These are phyloP conservation scores for Bradypus variegatus DNA, from an alignment of 2,797 vertebrate genomes.

Conservation along the genomic window DNA sequence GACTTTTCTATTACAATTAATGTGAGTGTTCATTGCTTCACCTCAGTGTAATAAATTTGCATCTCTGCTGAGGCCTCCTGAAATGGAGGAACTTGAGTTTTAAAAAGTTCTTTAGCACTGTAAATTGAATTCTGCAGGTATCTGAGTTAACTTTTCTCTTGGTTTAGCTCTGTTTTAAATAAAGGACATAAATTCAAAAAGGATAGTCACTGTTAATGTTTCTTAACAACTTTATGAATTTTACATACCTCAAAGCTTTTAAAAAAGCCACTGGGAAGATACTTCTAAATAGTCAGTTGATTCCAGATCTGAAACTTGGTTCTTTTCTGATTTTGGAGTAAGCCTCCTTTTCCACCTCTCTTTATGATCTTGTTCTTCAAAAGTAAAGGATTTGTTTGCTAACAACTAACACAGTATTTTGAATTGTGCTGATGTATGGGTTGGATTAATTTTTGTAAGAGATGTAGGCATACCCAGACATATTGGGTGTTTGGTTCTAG, in stretches of 20 bases:
- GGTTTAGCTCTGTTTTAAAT: background rate
- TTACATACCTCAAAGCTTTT: background rate
- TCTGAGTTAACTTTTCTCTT: background rate
- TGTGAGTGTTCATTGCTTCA: background rate
- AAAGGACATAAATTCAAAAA: background rate
- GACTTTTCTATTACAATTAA: background rate
- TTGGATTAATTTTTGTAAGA: no score
- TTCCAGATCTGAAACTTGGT: background rate
- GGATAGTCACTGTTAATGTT: background rate
- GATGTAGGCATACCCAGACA: no score
- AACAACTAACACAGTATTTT: background rate
- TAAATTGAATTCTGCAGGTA: constrained; percentile 3
- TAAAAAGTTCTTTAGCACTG: background rate
- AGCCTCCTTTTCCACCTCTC: background rate
- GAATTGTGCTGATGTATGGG: no score
- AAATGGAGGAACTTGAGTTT: background rate
- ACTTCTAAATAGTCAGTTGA: background rate
- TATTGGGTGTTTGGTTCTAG: no score
- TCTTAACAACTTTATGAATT: background rate
- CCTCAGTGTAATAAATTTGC: background rate
- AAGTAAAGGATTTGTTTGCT: background rate
- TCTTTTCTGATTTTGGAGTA: background rate
- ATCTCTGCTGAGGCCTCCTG: background rate
- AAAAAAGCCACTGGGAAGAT: background rate
- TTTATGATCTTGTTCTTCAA: background rate